These are phyloP conservation scores for Drosophila insularis DNA, from an alignment of 1,140 invertebrate genomes.

Conservation along the genomic window DNA sequence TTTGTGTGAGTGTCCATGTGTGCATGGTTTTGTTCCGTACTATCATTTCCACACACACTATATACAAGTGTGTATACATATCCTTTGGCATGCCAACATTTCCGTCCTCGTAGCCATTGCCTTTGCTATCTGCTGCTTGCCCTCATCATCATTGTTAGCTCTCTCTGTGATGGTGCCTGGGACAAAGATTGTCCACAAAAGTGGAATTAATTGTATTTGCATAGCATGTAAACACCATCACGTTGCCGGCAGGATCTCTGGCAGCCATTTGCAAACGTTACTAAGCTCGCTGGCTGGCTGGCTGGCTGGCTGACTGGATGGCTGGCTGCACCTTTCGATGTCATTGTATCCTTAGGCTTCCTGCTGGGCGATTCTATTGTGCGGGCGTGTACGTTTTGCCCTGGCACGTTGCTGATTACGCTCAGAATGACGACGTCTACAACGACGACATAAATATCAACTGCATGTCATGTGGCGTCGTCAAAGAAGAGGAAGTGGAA, in stretches of 20 bases:
- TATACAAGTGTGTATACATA: background rate
- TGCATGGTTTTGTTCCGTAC: background rate
- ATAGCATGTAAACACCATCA: constrained; percentile 78
- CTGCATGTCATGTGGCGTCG: constrained; percentile 59
- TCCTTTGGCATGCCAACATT: constrained; percentile 5
- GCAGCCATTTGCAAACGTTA: constrained; percentile 36
- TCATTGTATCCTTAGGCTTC: constrained; percentile 73
- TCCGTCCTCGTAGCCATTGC: constrained; percentile 32
- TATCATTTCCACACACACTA: background rate
- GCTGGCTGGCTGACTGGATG: background rate
- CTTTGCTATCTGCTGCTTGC: constrained; percentile 34
- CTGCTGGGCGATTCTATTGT: constrained; percentile 59
- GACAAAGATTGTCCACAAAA: constrained; percentile 71
- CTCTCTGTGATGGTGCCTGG: constrained; percentile 24
- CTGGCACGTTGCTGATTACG: constrained; percentile 75
- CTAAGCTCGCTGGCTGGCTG: constrained; percentile 28
- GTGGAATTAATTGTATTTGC: constrained; percentile 79
- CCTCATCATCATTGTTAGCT: constrained; percentile 18
- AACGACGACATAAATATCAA: constrained; percentile 56
- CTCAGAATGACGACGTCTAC: constrained; percentile 31
- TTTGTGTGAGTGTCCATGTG: background rate
- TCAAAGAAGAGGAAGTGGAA: constrained; percentile 47
- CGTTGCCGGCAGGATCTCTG: constrained; percentile 59
- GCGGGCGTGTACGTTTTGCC: constrained; percentile 26
- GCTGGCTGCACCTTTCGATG: constrained; percentile 10